Conservation (phyloP, 2,113 vertebrate genomes). For the Butastur rufipennis region DNA sequence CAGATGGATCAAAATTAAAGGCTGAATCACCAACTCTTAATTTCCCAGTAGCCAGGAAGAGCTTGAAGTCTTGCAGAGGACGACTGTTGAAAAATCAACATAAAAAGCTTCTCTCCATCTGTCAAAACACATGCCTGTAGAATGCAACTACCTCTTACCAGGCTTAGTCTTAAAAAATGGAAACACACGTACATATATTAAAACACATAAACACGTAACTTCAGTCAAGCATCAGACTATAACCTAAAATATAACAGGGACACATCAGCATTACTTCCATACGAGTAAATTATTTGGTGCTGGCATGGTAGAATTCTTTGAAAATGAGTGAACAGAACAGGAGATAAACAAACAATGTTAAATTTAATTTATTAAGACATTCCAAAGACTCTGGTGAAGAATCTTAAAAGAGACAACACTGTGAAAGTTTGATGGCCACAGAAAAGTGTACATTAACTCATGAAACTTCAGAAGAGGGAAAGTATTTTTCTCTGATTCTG, state of each 20-base stretch:
- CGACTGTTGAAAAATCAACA: conserved; percentile 78
- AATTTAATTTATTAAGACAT: background rate
- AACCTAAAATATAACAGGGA: background rate
- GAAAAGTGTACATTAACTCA: background rate
- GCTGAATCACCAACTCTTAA: conserved; percentile 85
- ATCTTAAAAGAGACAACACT: background rate
- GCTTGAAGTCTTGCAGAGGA: conserved; percentile 78
- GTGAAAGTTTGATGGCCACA: background rate
- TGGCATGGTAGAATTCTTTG: background rate
- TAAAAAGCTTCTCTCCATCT: conserved; percentile 81
- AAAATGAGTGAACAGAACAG: background rate
- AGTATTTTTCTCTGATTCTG: background rate
- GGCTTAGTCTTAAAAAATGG: conserved; percentile 59
- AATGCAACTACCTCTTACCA: conserved; percentile 71
- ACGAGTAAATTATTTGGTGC: background rate
- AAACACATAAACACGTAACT: conserved; percentile 30
- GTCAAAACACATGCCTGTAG: conserved; percentile 75
- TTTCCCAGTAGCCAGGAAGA: conserved; percentile 82
- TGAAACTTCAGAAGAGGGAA: background rate
- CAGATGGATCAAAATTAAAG: conserved; percentile 90
- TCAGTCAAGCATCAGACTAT: conserved; percentile 12
- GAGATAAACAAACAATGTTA: background rate
- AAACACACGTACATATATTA: conserved; percentile 56
- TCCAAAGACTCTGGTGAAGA: background rate
- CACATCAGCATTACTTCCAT: background rate